These are phyloP conservation scores for Geotrypetes seraphini DNA, from an alignment of 2,797 vertebrate species.

Conservation along the genomic window DNA sequence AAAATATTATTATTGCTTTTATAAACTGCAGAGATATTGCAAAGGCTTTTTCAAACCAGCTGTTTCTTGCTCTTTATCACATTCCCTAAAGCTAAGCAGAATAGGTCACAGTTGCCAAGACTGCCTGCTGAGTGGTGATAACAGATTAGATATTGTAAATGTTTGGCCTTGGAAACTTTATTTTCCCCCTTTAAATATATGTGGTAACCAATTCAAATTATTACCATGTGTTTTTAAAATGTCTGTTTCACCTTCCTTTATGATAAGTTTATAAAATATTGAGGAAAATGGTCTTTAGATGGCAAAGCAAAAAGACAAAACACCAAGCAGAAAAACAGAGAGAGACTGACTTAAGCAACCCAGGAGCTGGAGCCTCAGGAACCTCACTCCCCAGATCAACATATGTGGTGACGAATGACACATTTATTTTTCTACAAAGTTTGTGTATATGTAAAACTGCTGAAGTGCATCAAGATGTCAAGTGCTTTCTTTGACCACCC, in stretches of 20 bases:
- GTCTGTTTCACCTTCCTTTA: slow-evolving; percentile 7
- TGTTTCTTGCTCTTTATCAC: slow-evolving; percentile 56
- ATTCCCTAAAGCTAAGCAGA: slow-evolving; percentile 50
- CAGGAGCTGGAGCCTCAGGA: slow-evolving; percentile 49
- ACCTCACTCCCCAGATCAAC: slow-evolving; percentile 77
- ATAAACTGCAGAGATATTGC: slow-evolving; percentile 44
- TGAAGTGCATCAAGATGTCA: slow-evolving; percentile 99
- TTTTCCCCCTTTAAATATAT: no score
- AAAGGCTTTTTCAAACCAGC: slow-evolving; percentile 46
- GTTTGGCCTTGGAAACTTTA: slow-evolving; percentile 25
- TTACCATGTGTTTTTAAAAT: slow-evolving; percentile 14
- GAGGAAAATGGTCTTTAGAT: slow-evolving; percentile 14
- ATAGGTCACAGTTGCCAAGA: slow-evolving; percentile 41
- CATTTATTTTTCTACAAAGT: slow-evolving; percentile 99
- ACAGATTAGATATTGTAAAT: slow-evolving; percentile 57
- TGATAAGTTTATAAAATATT: slow-evolving; percentile 14
- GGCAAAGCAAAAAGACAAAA: slow-evolving; percentile 13
- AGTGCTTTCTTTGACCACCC: slow-evolving; percentile 98
- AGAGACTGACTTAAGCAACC: slow-evolving; percentile 40
- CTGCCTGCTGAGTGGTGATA: slow-evolving; percentile 45
- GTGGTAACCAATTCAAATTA: slow-evolving; percentile 10
- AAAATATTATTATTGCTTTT: slow-evolving; percentile 62
- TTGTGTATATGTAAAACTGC: slow-evolving; percentile 99
- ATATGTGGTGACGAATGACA: slow-evolving; percentile 98
- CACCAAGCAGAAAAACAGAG: slow-evolving; percentile 1